Evolutionary conservation across 2,888 invertebrate genomes (phyloP), one percentile per base, ranked within the genome.

Genomic region (Amaurobius ferox): DNA sequence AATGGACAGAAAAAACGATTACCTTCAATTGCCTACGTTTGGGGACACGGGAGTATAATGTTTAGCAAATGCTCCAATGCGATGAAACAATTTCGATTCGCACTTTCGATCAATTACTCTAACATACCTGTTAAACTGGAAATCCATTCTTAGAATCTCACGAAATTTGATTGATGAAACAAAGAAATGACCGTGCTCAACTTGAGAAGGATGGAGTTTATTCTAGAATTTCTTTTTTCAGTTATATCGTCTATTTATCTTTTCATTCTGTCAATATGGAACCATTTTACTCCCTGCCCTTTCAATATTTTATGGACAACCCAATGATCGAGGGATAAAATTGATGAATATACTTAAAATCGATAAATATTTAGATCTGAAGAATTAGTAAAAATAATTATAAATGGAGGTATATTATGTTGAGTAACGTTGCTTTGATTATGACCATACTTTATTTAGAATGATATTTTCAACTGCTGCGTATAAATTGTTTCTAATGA

Each of bases 161-260:
- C 19, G 30, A n/a, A 30, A 11, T 30, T 29, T 64, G 64, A 64
- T 64, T 64, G 64, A 64, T 64, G 64, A 64, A 16, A 29, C n/a
- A 29, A 64, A 64, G 44, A 64, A 64, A 64, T 64, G 64, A 64
- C 30, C 30, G 64, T 64, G 30, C 64, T 28, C 29, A 29, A n/a
- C 30, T 29, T 19, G 16, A 30, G 30, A n/a, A n/a, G n/a, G 13
- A 29, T 64, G 29, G 29, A 64, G 29, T 64, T 19, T 13, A 11
- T 30, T 64, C 28, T 30, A 29, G 16, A 13, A 13, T 64, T 64
- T 28, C 30, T 64, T 64, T 13, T 19, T 61, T 5, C 61, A 19
- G 26, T 11, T 26, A 61, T 61, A 3, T 64, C 29, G 11, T 29
- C 11, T 29, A 11, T 13, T 64, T 64, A n/a, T 30, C 29, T 13